phyloP scores from a whole-genome alignment of 2,113 vertebrate genomes.

The Apteryx owenii region DNA sequence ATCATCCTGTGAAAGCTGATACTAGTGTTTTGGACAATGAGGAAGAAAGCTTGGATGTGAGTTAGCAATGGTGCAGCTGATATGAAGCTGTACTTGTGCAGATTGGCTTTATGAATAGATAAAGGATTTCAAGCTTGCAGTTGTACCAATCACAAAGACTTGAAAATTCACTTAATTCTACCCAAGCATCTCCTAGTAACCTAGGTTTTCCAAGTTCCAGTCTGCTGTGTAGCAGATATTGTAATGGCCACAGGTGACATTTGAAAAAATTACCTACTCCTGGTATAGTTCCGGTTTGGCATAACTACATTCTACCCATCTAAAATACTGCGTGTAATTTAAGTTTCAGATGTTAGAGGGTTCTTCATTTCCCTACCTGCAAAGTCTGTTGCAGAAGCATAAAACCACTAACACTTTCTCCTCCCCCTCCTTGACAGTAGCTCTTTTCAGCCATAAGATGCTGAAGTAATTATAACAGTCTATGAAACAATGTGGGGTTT shows the following conservation, averaged over 20 bases:
- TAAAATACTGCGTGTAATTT: not conserved
- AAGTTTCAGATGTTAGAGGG: not conserved
- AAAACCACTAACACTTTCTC: not conserved
- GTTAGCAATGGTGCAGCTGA: not conserved
- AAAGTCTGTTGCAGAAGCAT: not conserved
- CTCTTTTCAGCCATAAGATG: not conserved
- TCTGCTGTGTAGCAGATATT: not conserved
- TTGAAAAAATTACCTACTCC: not conserved
- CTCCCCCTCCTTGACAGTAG: not conserved
- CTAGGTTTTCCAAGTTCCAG: not conserved
- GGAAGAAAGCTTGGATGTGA: not conserved
- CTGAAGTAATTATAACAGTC: not conserved
- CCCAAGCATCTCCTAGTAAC: not conserved
- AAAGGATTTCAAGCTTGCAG: not conserved
- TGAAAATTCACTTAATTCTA: not conserved
- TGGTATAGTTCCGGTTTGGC: not conserved
- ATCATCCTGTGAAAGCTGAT: not conserved
- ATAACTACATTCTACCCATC: not conserved
- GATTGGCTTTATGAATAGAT: not conserved
- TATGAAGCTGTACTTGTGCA: not conserved
- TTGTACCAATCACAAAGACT: not conserved
- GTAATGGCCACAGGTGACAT: not conserved
- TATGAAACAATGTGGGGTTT: not conserved
- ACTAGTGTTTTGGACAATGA: not conserved
- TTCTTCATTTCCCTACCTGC: not conserved